Base-by-base conservation (phyloP, 1,140 invertebrate genomes). In the Dendroctonus ponderosae region DNA sequence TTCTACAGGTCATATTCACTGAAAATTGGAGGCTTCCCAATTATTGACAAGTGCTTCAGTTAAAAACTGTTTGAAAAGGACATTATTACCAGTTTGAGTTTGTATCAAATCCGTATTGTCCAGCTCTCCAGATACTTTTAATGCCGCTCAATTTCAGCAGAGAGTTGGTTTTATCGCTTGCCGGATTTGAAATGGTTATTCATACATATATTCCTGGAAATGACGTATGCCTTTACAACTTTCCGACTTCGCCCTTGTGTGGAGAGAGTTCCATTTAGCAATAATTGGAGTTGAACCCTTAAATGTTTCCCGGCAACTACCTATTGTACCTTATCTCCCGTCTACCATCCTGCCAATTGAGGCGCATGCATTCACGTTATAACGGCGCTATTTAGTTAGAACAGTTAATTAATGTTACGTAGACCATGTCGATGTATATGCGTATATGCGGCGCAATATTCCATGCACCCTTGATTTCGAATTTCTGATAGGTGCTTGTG, bases 391-490 rank as follows among this genome's bases (percentile, higher is more conserved):
- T 69, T 69, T 65, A 65, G 67, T 69, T 65, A 66, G 67, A 46
- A 61, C 67, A 68, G 67, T 64, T 68, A 68, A 68, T 68, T 68
- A 68, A 68, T 68, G 62, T 68, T 59, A 64, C 50, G 67, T 69
- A 61, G 67, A 65, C 67, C 67, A 57, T 69, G 53, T 56, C 62
- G 59, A 56, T 63, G 50, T 63, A 39, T 63, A 63, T 63, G 42
- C 50, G 58, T 67, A 61, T 61, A 61, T 67, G 50, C 7, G 61
- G 65, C 41, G 56, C 57, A 67, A 67, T 67, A 67, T 67, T 67
- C 65, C 57, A 67, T 67, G 50, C 65, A 61, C 65, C 65, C 58
- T 51, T 67, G 65, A 67, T 67, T 61, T 41, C 40, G 57, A 60
- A 51, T 67, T 67, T 67, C 56, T 53, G 57, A 67, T 67, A 53